phyloP scores from a whole-genome alignment of 2,888 invertebrate genomes.

The Trypoxylon attenuatum region DNA sequence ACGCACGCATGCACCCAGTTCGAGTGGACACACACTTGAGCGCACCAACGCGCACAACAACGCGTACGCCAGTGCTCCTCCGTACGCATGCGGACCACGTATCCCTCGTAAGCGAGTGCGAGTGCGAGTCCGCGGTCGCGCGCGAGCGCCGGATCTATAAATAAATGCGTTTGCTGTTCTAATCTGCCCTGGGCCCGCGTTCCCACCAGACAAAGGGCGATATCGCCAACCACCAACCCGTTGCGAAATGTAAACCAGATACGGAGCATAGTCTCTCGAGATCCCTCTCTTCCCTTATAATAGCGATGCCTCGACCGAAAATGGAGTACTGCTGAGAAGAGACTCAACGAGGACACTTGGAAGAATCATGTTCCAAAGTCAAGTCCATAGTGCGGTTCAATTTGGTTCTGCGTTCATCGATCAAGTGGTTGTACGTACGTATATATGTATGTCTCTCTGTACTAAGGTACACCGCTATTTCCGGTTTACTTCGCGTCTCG shows the following conservation, averaged over 20 bases:
- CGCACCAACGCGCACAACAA: slow-evolving; percentile 1
- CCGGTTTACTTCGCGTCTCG: too few species aligned
- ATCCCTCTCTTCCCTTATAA: too few species aligned
- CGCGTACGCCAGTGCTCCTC: too few species aligned
- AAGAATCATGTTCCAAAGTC: too few species aligned
- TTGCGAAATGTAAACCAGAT: slow-evolving; percentile 30
- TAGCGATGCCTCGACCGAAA: too few species aligned
- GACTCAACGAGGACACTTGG: too few species aligned
- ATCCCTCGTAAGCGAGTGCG: slow-evolving; percentile 16
- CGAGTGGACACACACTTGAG: slow-evolving; percentile 1
- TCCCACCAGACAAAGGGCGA: slow-evolving; percentile 53
- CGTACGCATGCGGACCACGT: slow-evolving; percentile 19
- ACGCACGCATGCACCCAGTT: slow-evolving; percentile 3
- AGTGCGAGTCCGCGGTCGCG: slow-evolving; percentile 8
- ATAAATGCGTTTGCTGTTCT: slow-evolving; percentile 60
- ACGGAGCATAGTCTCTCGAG: slow-evolving; percentile 22
- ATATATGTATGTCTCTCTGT: too few species aligned
- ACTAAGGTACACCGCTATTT: too few species aligned
- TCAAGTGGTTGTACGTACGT: too few species aligned
- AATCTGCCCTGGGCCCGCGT: slow-evolving; percentile 54
- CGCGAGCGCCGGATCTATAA: slow-evolving; percentile 56
- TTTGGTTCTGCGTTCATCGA: too few species aligned
- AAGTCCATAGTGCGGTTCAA: too few species aligned
- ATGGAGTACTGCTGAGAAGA: too few species aligned
- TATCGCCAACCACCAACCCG: slow-evolving; percentile 48